Evolutionary conservation across 2,888 invertebrate species (phyloP), one percentile per base, ranked within the genome.

Genomic region (Lutraria lutraria): DNA sequence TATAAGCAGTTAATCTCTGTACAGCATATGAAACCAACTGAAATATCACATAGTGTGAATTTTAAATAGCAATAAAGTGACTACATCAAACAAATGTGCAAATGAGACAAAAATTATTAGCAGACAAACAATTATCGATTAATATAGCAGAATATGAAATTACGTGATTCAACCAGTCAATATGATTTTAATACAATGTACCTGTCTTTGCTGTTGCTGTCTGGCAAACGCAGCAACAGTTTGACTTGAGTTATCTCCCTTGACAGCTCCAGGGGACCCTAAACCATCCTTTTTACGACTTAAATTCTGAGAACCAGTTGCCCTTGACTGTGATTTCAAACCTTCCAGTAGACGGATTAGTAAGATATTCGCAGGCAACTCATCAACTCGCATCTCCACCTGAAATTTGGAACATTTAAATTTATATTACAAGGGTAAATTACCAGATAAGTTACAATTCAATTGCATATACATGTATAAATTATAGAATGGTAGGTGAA

Each of bases 281-380:
- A 86, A 53, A n/a, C 88, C 72, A 16, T 92, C 91, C 29, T 85
- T 90, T 25, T 60, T 72, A 13, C 80, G 83, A n/a, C 72, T 72
- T 16, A 31, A 81, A 19, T 56, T 68, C 25, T 83, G 84, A 12
- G 63, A 53, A 34, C 83, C 54, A n/a, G 63, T 29, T 25, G 34
- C 63, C n/a, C 89, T 86, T 19, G 92, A 91, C 85, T 94, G 94
- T 31, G 94, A 98, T 96, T 98, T 97, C 97, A 98, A 98, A 93
- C 99, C 99, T 97, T 99, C 99, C 95, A 99, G 97, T 94, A 99
- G 98, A 95, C 99, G 97, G 98, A 99, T 98, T 86, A 99, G 97
- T 89, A 99, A 97, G 89, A 99, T 99, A 97, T 99, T 99, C 85
- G 99, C 98, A 83, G 99, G 99, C 93, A 99, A 97, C 93, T 99